These are phyloP conservation scores for Gymnopithys bicolor DNA, from an alignment of 2,797 vertebrate species.

Conservation along the genomic window DNA sequence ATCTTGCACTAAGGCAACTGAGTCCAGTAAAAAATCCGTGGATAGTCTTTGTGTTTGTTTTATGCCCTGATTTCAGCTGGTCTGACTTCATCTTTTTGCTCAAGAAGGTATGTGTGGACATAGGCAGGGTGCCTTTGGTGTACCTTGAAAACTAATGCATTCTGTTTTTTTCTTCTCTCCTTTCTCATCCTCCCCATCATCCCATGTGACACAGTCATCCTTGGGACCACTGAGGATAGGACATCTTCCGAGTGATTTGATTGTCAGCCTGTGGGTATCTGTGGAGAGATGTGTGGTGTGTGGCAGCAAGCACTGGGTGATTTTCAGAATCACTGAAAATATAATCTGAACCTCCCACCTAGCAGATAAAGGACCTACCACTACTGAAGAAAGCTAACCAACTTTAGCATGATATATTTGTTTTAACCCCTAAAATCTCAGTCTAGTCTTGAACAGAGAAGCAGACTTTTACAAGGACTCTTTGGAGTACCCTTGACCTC, in stretches of 20 bases:
- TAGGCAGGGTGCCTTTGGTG: background rate
- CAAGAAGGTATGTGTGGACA: background rate
- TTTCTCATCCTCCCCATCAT: background rate
- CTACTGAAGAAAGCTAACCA: background rate
- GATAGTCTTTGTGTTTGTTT: background rate
- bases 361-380: background rate
- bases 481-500: conserved; percentile 20
- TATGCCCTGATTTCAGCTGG: background rate
- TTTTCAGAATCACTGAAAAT: background rate
- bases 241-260: background rate
- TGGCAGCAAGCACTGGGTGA: background rate
- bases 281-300: background rate
- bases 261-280: background rate
- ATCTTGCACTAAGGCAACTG: background rate
- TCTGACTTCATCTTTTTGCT: background rate
- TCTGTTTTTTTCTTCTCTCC: background rate
- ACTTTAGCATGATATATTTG: background rate
- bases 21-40: background rate
- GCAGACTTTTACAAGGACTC: conserved; percentile 1
- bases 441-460: background rate
- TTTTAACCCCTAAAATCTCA: conserved; percentile 5
- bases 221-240: background rate
- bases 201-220: background rate
- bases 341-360: background rate
- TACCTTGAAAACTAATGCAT: background rate